Percentiles rank a stretch among this genome's conserved stretches.
phyloP scores from a whole-genome alignment of 1,140 invertebrate species.

The Bombus breviceps region DNA sequence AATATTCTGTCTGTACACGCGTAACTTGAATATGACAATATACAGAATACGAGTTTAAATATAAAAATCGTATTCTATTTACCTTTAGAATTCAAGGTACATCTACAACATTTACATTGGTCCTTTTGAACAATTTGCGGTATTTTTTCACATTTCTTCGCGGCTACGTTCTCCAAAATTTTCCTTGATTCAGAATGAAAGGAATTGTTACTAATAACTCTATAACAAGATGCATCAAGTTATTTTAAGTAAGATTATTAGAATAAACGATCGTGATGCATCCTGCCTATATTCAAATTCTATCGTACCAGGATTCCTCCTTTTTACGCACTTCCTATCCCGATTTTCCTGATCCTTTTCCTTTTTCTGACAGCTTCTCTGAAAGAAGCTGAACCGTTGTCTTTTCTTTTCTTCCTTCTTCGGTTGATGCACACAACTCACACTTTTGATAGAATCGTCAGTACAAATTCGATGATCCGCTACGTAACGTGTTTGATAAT shows the following conservation, averaged over 20 bases:
- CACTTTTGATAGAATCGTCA: not conserved
- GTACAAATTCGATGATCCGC: not conserved
- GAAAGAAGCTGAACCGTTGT: conserved; percentile 11
- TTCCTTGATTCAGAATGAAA: conserved; percentile 5
- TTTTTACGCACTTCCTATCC: conserved; percentile 39
- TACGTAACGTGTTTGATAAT: too few species aligned
- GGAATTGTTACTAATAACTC: not conserved
- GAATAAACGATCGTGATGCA: not conserved
- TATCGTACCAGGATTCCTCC: conserved; percentile 26
- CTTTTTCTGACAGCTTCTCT: not conserved
- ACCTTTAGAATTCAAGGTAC: conserved; percentile 8
- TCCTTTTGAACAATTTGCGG: not conserved
- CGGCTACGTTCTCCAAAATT: not conserved
- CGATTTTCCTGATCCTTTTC: conserved; percentile 20
- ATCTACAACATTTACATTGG: conserved; percentile 25
- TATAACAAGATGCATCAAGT: not conserved
- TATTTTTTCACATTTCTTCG: not conserved
- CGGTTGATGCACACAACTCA: not conserved
- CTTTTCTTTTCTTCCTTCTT: conserved; percentile 6
- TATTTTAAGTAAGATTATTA: not conserved
- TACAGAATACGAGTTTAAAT: not conserved
- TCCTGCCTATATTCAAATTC: conserved; percentile 1
- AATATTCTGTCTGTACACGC: not conserved
- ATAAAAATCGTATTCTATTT: not conserved
- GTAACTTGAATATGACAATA: not conserved